Evolutionary conservation across 2,113 vertebrate species (phyloP).

Genomic region (Galeopterus variegatus): DNA sequence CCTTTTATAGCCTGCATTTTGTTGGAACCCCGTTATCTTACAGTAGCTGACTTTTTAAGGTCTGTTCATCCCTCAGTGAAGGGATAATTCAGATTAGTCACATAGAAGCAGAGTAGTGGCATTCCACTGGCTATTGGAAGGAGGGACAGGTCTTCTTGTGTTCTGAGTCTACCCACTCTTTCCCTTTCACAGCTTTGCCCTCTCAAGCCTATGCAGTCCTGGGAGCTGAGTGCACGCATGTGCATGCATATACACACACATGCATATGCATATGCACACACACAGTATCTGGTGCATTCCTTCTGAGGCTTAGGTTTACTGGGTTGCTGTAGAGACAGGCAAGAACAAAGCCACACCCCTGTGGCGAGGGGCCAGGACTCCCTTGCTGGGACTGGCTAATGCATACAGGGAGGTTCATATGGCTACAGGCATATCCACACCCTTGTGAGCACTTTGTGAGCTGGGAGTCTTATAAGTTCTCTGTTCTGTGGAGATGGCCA

Average conservation of each 20-base stretch:
- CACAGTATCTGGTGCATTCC: background rate
- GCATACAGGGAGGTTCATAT: background rate
- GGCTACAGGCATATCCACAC: background rate
- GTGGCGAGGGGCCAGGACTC: background rate
- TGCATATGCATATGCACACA: background rate
- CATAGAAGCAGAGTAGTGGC: background rate
- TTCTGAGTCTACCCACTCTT: background rate
- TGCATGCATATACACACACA: background rate
- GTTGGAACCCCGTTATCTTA: slow-evolving; percentile 72
- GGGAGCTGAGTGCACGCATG: background rate
- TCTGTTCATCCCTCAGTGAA: slow-evolving; percentile 68
- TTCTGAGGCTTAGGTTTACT: background rate
- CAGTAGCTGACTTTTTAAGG: slow-evolving; percentile 74
- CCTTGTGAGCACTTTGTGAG: background rate
- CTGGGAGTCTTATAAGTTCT: background rate
- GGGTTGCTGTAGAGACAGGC: background rate
- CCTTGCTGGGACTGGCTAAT: background rate
- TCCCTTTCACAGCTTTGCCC: background rate
- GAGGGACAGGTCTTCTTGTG: background rate
- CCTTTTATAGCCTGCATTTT: slow-evolving; percentile 70
- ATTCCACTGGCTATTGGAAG: background rate
- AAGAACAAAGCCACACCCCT: background rate
- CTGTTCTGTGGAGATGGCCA: background rate
- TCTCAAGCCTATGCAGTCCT: background rate
- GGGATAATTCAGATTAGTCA: slow-evolving; percentile 73